phyloP scores from a whole-genome alignment of 2,888 invertebrate genomes.

The Penaeus monodon region DNA sequence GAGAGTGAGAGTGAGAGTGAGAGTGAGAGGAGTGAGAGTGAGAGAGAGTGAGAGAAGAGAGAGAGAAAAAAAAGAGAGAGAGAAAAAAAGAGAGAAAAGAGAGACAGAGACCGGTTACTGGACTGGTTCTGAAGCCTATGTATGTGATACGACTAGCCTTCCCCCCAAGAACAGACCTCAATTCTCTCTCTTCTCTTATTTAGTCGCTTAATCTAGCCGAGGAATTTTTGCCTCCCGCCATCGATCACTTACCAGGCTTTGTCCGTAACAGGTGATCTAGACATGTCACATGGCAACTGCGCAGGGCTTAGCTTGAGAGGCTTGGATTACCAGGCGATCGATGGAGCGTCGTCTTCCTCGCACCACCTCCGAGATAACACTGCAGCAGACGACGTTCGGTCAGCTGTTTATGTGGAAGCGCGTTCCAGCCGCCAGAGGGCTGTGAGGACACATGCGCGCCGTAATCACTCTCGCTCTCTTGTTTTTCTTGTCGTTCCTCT shows the following conservation, averaged over 20 bases:
- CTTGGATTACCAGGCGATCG: constrained; percentile 15
- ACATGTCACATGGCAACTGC: constrained; percentile 36
- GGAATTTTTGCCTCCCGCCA: background rate
- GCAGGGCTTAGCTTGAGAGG: background rate
- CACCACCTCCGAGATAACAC: constrained; percentile 29
- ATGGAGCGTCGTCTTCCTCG: background rate
- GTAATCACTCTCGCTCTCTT: background rate
- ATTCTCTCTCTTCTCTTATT: background rate
- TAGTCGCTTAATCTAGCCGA: background rate
- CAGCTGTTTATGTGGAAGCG: constrained; percentile 34
- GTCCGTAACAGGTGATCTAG: constrained; percentile 23
- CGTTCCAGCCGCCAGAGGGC: constrained; percentile 23
- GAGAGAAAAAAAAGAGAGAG: background rate
- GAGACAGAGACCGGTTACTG: background rate
- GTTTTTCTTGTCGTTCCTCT: background rate
- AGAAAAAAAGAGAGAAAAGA: background rate
- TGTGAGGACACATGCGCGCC: constrained; percentile 14
- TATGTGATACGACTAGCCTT: too few relatives aligned
- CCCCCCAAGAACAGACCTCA: background rate
- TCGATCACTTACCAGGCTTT: constrained; percentile 23
- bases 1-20: background rate
- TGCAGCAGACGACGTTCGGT: constrained; percentile 35
- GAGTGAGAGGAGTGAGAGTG: background rate
- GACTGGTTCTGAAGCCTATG: too few relatives aligned
- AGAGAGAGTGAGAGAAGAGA: background rate